Evolutionary conservation across 2,797 vertebrate species (phyloP), one percentile per base, ranked within the genome.

Genomic region (Eulemur coronatus): DNA sequence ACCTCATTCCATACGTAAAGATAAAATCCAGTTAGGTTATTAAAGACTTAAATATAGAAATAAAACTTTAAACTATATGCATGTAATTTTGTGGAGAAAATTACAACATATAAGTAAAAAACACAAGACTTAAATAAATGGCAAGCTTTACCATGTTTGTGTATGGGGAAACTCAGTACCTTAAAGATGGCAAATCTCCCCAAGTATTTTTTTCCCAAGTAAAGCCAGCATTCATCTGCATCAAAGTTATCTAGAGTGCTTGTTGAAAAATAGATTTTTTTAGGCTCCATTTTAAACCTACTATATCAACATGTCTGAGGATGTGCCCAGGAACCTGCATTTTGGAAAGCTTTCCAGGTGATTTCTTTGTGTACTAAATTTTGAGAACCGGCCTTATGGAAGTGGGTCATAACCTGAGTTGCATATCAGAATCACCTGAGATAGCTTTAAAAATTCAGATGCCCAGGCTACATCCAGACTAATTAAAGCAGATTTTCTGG

Each of bases 51-150:
- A 55, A 38, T 86, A 79, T 15, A 72, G 69, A 91, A 91, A 88
- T 75, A 81, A 93, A 79, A 76, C 33, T 73, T 67, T 52, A 88
- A 96, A 50, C 15, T 30, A n/a, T 18, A 55, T 57, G 12, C 24
- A 38, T 38, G 61, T 63, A 55, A 84, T 70, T 91, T 93, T 84
- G 41, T 86, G 55, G n/a, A 96, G 91, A 75, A 93, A 95, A 70
- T 52, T 18, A 89, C 7, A 86, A 97, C 82, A 79, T 59, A 14
- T 59, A 76, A 84, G 28, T 7, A 55, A 91, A 94, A 35, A 57
- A 84, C 72, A 86, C 46, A 48, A 75, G 22, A 76, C 48, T 73
- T 85, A 84, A 85, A 81, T 93, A 93, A 93, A 89, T 84, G 26
- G 41, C 30, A 65, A 81, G 43, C 17, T 88, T 84, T 43, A 78